Evolutionary conservation across 2,113 vertebrate species (phyloP).

Genomic region (Lampris incognitus): DNA sequence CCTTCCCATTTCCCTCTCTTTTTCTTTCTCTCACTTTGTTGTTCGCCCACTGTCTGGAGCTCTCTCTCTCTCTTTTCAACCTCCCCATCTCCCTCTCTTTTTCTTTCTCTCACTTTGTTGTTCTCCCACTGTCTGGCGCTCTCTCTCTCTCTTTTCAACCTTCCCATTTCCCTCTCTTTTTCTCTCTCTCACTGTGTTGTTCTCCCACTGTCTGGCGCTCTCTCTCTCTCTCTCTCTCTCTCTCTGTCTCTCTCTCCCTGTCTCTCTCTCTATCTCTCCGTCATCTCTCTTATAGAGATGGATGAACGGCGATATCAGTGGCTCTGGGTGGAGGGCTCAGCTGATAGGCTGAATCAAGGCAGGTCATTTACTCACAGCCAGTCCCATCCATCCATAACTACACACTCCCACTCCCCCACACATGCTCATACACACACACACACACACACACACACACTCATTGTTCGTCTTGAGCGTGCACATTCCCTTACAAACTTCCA

Average conservation of each 20-base stretch:
- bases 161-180: neutral
- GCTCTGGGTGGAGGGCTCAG: slow-evolving; percentile 71
- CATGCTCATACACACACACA: neutral
- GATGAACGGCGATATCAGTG: slow-evolving; percentile 68
- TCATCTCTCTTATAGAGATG: slow-evolving; percentile 76
- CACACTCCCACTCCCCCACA: slow-evolving; percentile 14
- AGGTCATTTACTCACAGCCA: slow-evolving; percentile 71
- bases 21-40: neutral
- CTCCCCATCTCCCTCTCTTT: slow-evolving; percentile 53
- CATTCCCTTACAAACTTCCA: neutral
- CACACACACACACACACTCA: slow-evolving; percentile 22
- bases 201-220: too few relatives aligned
- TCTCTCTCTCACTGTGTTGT: too few relatives aligned
- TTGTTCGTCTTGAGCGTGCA: neutral
- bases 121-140: slow-evolving; percentile 42
- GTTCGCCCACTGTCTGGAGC: neutral
- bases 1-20: neutral
- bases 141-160: neutral
- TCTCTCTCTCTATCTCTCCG: slow-evolving; percentile 51
- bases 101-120: slow-evolving; percentile 39
- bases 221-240: neutral
- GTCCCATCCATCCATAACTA: slow-evolving; percentile 66
- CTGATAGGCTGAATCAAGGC: slow-evolving; percentile 75
- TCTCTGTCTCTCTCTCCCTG: slow-evolving; percentile 10
- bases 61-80: too few relatives aligned